Conservation (phyloP, 1,140 invertebrate species). For the Scaptomyza montana region DNA sequence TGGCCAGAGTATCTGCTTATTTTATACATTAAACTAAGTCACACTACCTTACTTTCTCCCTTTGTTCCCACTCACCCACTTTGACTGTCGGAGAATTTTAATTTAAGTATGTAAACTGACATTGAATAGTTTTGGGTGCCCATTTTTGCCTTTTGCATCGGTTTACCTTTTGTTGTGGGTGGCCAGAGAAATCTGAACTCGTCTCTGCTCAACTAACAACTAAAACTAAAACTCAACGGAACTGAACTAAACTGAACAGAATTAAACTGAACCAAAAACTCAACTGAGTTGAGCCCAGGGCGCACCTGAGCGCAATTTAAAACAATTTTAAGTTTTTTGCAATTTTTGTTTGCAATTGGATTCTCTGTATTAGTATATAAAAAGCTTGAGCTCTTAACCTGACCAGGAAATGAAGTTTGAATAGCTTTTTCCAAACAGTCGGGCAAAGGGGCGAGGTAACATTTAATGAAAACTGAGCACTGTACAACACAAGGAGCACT, state of each 20-base stretch:
- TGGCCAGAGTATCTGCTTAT: not conserved
- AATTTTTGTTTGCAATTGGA: constrained; percentile 69
- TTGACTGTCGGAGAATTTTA: constrained; percentile 73
- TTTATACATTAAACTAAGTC: not conserved
- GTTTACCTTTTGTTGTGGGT: constrained; percentile 60
- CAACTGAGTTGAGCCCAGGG: constrained; percentile 1
- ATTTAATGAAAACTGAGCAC: constrained; percentile 54
- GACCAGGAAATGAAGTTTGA: constrained; percentile 44
- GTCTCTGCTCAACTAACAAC: constrained; percentile 17
- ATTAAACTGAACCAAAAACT: not conserved
- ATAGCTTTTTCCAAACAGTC: constrained; percentile 30
- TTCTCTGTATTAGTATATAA: constrained; percentile 47
- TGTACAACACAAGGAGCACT: too few species aligned
- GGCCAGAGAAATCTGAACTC: constrained; percentile 31
- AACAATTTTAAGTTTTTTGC: constrained; percentile 45
- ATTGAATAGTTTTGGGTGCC: constrained; percentile 71
- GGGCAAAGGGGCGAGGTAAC: constrained; percentile 20
- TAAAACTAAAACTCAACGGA: not conserved
- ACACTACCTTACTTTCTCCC: not conserved
- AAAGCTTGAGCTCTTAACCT: constrained; percentile 45
- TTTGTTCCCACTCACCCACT: not conserved
- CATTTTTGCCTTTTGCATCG: constrained; percentile 14
- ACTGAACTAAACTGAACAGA: constrained; percentile 4
- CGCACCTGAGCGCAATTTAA: constrained; percentile 57
- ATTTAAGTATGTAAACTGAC: constrained; percentile 82